Evolutionary conservation across 2,888 invertebrate genomes (phyloP).

Genomic region (Gortyna flavago): DNA sequence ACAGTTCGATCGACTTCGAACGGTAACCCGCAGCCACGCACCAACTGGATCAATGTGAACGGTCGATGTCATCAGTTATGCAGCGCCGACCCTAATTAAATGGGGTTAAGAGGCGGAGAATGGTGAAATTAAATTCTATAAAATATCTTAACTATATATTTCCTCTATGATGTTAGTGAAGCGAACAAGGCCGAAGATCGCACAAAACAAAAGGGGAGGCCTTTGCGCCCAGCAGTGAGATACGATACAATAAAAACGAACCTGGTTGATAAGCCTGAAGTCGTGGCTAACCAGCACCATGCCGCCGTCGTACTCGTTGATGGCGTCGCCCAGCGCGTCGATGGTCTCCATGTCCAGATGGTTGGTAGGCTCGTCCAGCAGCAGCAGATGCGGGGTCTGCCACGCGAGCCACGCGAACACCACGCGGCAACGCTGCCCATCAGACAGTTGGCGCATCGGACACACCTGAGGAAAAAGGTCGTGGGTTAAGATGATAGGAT

Average conservation of each 20-base stretch:
- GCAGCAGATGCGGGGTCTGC: constrained; percentile 98
- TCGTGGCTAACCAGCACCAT: constrained; percentile 99
- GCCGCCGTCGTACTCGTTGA: constrained; percentile 99
- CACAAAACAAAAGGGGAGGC: background rate
- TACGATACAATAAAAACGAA: constrained; percentile 77
- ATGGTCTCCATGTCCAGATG: constrained; percentile 99
- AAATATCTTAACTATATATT: background rate
- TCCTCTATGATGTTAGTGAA: background rate
- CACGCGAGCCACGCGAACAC: constrained; percentile 99
- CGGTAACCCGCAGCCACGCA: background rate
- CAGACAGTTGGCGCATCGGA: constrained; percentile 98
- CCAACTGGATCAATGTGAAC: background rate
- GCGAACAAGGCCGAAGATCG: background rate
- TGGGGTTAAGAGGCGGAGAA: background rate
- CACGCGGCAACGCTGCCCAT: constrained; percentile 99
- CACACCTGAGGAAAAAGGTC: constrained; percentile 91
- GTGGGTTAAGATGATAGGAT: background rate
- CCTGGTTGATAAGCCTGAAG: constrained; percentile 99
- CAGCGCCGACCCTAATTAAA: background rate
- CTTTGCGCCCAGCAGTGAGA: background rate
- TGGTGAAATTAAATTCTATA: background rate
- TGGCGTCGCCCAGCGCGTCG: constrained; percentile 99
- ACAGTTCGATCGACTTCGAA: background rate
- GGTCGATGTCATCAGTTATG: background rate
- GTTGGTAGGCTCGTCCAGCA: constrained; percentile 96